phyloP scores from a whole-genome alignment of 2,113 vertebrate species.

The Dissostichus mawsoni region DNA sequence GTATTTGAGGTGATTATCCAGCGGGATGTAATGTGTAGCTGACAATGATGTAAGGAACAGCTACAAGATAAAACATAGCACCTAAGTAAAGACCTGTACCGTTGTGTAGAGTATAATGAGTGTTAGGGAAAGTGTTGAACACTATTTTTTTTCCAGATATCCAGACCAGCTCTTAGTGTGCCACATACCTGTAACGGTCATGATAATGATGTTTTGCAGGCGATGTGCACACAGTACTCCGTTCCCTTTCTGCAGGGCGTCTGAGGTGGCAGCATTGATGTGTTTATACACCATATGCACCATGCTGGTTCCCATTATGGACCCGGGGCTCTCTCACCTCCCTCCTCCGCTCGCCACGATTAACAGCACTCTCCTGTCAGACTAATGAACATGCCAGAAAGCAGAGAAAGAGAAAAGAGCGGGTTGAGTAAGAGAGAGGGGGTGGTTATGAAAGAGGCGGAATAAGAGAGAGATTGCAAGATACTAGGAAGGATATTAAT shows the following conservation, averaged over 20 bases:
- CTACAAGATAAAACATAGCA: slow-evolving; percentile 10
- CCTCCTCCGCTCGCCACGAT: slow-evolving; percentile 61
- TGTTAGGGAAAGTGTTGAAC: not conserved
- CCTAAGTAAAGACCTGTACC: not conserved
- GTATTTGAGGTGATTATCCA: slow-evolving; percentile 14
- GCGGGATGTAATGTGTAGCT: not conserved
- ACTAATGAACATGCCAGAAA: slow-evolving; percentile 73
- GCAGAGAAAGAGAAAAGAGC: slow-evolving; percentile 50
- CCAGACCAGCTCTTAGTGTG: slow-evolving; percentile 19
- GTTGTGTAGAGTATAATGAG: not conserved
- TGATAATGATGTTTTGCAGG: slow-evolving; percentile 44
- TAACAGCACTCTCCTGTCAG: slow-evolving; percentile 72
- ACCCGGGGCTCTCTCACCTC: slow-evolving; percentile 46
- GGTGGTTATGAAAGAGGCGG: slow-evolving; percentile 36
- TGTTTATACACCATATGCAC: slow-evolving; percentile 71
- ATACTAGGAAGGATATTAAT: slow-evolving; percentile 58
- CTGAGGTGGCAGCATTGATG: slow-evolving; percentile 50
- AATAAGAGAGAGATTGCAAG: slow-evolving; percentile 55
- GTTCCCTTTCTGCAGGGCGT: slow-evolving; percentile 36
- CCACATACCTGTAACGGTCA: slow-evolving; percentile 23
- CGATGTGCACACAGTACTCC: slow-evolving; percentile 12
- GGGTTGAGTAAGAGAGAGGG: slow-evolving; percentile 10
- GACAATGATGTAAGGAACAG: not conserved
- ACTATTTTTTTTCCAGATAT: not conserved
- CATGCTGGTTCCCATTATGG: slow-evolving; percentile 75